phyloP scores from a whole-genome alignment of 2,797 vertebrate genomes.

The Aythya fuligula region DNA sequence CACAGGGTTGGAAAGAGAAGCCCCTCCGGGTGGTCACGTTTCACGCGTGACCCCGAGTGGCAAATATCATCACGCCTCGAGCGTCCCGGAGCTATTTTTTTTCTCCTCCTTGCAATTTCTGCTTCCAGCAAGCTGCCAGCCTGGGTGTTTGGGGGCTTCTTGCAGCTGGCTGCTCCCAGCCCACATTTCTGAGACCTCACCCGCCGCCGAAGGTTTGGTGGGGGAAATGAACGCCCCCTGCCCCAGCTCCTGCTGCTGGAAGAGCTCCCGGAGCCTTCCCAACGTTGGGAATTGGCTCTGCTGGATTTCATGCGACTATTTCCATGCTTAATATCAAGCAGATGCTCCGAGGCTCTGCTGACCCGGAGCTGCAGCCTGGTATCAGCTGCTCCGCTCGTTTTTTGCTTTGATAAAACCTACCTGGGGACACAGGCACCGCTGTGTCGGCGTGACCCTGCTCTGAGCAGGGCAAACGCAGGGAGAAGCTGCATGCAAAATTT shows the following conservation, averaged over 20 bases:
- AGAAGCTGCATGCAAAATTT: constrained; percentile 1
- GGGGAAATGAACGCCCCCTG: not conserved
- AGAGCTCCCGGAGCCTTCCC: not conserved
- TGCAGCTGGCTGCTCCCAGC: accelerated
- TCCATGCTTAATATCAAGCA: constrained; percentile 46
- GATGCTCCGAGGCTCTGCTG: constrained; percentile 11
- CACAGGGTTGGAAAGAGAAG: not conserved
- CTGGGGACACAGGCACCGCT: accelerated
- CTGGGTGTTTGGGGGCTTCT: not conserved
- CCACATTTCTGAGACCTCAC: accelerated
- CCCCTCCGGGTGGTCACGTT: not conserved
- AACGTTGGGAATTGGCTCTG: not conserved
- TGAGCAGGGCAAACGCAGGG: not conserved
- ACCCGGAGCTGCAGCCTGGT: not conserved
- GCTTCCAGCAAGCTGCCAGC: not conserved
- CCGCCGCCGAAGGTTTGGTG: accelerated
- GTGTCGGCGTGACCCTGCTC: not conserved
- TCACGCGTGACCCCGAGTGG: not conserved
- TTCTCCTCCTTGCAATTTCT: not conserved
- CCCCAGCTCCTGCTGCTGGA: not conserved
- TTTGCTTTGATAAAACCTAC: not conserved
- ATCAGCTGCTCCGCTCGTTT: not conserved
- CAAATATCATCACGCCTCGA: not conserved
- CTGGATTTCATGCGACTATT: not conserved
- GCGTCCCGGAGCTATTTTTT: not conserved